phyloP scores from a whole-genome alignment of 2,888 invertebrate species.

The Thalpophila matura region DNA sequence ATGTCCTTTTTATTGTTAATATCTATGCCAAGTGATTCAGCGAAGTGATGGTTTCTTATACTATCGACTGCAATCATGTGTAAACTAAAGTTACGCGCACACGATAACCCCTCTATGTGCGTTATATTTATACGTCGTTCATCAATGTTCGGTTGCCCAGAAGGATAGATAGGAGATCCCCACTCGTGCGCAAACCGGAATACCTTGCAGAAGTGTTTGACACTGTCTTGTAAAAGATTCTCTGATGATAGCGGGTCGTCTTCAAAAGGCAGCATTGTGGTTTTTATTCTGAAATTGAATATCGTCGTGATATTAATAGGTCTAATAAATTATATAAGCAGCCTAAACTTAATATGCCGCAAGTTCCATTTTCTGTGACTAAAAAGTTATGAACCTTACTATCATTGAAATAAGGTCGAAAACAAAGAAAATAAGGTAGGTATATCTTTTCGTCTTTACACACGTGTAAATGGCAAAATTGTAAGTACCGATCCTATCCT shows the following conservation, averaged over 20 bases:
- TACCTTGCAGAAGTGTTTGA: conserved; percentile 82
- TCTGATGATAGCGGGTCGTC: conserved; percentile 90
- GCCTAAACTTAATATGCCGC: conserved; percentile 13
- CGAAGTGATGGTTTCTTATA: conserved; percentile 93
- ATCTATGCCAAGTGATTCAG: conserved; percentile 94
- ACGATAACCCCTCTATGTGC: conserved; percentile 86
- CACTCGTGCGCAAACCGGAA: conserved; percentile 82
- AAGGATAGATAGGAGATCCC: conserved; percentile 78
- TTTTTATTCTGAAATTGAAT: conserved; percentile 75
- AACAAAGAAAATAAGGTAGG: neutral
- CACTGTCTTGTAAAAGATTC: conserved; percentile 84
- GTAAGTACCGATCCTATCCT: too few species aligned
- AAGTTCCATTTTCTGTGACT: too few species aligned
- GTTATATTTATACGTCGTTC: conserved; percentile 70
- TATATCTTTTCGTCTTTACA: neutral
- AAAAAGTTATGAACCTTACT: neutral
- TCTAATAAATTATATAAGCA: too few species aligned
- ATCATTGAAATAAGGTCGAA: neutral
- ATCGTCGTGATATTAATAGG: too few species aligned
- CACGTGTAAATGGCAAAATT: too few species aligned
- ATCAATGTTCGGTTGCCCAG: conserved; percentile 57
- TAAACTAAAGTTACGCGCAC: conserved; percentile 80
- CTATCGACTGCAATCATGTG: conserved; percentile 93
- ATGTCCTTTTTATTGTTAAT: conserved; percentile 90
- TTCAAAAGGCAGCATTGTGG: conserved; percentile 84